phyloP scores from a whole-genome alignment of 92 coral and sea anemone species.

The Heteractis magnifica region DNA sequence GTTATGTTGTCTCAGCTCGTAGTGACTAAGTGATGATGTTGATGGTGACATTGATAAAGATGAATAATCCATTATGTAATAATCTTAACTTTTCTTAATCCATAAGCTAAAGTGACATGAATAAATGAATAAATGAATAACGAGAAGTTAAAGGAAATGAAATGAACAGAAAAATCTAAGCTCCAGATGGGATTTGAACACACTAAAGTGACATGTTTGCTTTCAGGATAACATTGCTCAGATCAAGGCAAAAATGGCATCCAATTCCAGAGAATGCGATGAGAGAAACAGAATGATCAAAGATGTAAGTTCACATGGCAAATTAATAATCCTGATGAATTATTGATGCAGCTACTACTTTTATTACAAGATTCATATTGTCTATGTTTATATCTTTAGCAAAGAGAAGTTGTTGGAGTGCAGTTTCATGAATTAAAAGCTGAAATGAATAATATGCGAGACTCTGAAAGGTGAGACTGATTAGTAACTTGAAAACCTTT shows the following conservation, averaged over 20 bases:
- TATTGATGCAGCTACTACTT: background rate
- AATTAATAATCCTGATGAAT: background rate
- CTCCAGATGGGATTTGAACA: background rate
- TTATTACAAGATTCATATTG: background rate
- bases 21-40: too few relatives aligned
- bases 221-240: slow-evolving; percentile 92
- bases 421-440: slow-evolving; percentile 97
- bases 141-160: too few relatives aligned
- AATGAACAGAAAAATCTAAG: background rate
- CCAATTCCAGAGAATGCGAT: slow-evolving; percentile 94
- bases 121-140: too few relatives aligned
- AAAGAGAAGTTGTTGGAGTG: slow-evolving; percentile 96
- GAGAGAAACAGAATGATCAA: slow-evolving; percentile 93
- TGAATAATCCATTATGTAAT: too few relatives aligned
- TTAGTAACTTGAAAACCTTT: background rate
- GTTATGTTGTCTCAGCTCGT: too few relatives aligned
- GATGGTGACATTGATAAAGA: too few relatives aligned
- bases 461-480: slow-evolving; percentile 75
- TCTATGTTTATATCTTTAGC: slow-evolving; percentile 40
- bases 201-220: background rate
- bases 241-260: slow-evolving; percentile 90
- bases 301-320: slow-evolving; percentile 51
- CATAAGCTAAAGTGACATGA: too few relatives aligned
- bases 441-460: slow-evolving; percentile 98
- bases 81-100: too few relatives aligned